Base-by-base conservation (phyloP, 2,888 invertebrate species). In the Halictus quadricinctus region DNA sequence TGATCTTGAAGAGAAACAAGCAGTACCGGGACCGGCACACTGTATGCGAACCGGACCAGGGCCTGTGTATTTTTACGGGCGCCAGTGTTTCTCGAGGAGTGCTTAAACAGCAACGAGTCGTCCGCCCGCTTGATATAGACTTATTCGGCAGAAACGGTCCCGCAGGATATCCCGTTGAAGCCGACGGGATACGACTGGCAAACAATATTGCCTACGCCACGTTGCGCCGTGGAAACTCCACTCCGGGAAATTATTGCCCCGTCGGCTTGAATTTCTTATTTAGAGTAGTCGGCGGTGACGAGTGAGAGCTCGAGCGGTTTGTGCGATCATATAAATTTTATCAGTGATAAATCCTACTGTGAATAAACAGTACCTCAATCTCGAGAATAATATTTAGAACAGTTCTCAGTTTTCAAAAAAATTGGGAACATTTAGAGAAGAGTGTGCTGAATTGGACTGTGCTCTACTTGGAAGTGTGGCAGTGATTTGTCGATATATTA, bases 141-240 rank as follows among this genome's bases (percentile, higher is more conserved):
- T 69, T 41, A 69, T 69, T 69, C 69, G 41, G 12, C 1, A 54
- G 29, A 7, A 74, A 74, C 73, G 54, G 29, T 54, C 54, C 73
- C 54, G 36, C 50, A 36, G 50, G 72, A 73, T 36, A 50, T 73
- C 72, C 72, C 72, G 72, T 73, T 36, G 36, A 36, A 73, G 21
- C 48, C 36, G 25, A 50, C 54, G 41, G 73, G n/a, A 58, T 73
- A 73, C 41, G 54, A 54, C 73, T 41, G 73, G 54, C 54, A 50
- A 74, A 41, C 73, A 54, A 74, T 74, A 74, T 74, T 74, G n/a
- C n/a, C 73, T 41, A 41, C 36, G 36, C 72, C 72, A 25, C 72
- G 72, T 15, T 46, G 46, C 72, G 25, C 54, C 18, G 6, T 15
- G 41, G 36, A 18, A 54, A 54, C 54, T 58, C 73, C 36, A 13